Base-by-base conservation (phyloP, 2,113 vertebrate genomes). In the Rhinolophus sinicus region DNA sequence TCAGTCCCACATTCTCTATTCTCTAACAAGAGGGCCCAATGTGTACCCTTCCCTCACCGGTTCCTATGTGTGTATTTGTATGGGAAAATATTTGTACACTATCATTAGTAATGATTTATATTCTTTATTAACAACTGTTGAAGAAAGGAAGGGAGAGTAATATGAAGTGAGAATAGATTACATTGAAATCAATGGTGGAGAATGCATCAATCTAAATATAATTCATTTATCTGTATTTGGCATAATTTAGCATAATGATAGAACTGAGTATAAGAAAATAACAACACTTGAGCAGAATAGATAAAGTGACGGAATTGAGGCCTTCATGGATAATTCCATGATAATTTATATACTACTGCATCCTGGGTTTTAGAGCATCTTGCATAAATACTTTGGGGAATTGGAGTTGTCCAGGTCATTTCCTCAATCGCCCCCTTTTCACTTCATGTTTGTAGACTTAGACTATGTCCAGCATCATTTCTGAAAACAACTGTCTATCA, bases 161-260 rank as follows among this genome's bases (percentile, higher is more conserved):
- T 30, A 24, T 18, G 8, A 82, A 72, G 26, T 80, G 4, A 87
- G 67, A 85, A 40, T n/a, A 44, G 26, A 67, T 86, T 93, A 94
- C 52, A 47, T 35, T 83, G 26, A 93, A 65, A 60, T 82, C 47
- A 83, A 52, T 69, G 33, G 5, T 21, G 54, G 19, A 76, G 80
- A 81, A 30, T 77, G 3, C 22, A 87, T 30, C 8, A 0, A 72
- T 69, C 88, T 54, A 65, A n/a, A 69, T 38, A 82, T 76, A 92
- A 96, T 93, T 93, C 6, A 70, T 78, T 96, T 94, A 72, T 44
- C 16, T 89, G 13, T 52, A 78, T 60, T 90, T 70, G 65, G 26
- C 47, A 94, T 73, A 89, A 90, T 52, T 92, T 75, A 93, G 22
- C 82, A 82, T 65, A 69, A 50, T 83, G 44, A 92, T 47, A 76